Base-by-base conservation (phyloP, 2,888 invertebrate species). In the Malacosoma neustria region DNA sequence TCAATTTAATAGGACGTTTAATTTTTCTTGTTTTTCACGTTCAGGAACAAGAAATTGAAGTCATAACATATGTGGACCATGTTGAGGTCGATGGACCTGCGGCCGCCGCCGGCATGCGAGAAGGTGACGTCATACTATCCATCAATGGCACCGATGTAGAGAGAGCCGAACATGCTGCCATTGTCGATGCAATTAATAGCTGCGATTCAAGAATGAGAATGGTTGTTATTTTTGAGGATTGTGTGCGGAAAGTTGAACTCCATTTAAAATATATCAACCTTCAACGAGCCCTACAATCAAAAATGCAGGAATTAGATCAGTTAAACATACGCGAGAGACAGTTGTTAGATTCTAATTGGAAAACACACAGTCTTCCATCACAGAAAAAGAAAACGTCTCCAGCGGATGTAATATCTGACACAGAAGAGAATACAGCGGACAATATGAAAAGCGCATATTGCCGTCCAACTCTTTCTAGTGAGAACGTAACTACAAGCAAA, bases 111-210 rank as follows among this genome's bases (percentile, higher is more conserved):
- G 98, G 98, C 4, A 95, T 99, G 94, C 89, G 97, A 6, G 95
- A 96, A 76, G 98, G 98, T 11, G 98, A 98, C 72, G 97, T 98
- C 31, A 98, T 98, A 56, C 86, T 98, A 30, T 95, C 97, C 32
- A 97, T 98, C 57, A 98, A 98, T 75, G 98, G 98, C n/a, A 90
- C 90, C 32, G 96, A 96, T 64, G 96, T 98, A 89, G 97, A 97
- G 69, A 92, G 94, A 54, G 93, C 95, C n/a, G 96, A 97, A 63
- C 98, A 98, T 75, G 92, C 94, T 63, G 92, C 94, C 35, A 88
- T 98, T 49, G 97, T 98, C n/a, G 91, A 91, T 56, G 95, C 94
- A 61, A 97, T 98, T 51, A 95, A 94, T 75, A 90, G 91, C 63
- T 95, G 96, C 81, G 95, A 95, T 63, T 88, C 93, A 13, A 89